Evolutionary conservation across 1,140 invertebrate genomes (phyloP), one percentile per base, ranked within the genome.

Genomic region (Rhopalosiphum padi): DNA sequence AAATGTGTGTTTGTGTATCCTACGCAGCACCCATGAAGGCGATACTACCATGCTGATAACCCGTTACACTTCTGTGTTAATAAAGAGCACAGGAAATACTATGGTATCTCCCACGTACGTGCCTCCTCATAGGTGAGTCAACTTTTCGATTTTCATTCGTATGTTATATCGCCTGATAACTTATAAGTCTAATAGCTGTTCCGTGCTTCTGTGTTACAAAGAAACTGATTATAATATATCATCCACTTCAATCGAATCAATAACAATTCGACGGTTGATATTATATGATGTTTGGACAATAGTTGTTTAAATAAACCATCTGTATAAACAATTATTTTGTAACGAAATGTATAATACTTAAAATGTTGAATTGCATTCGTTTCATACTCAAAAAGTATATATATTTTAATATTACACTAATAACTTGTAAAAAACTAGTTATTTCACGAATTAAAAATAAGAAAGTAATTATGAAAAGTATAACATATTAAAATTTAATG

Each of bases 91-190:
- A 37, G 91, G 35, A 55, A 93, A 41, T 53, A 41, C 91, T 23
- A 93, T 93, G 91, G 91, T 93, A 46, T 93, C 91, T 93, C 91
- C 91, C 48, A 86, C 91, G 35, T 93, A 93, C 77, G 91, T 93
- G 35, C 91, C 91, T 92, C 35, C 91, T 53, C 91, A 53, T n/a
- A 93, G 91, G 91, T 93, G 91, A 93, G 91, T 85, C 91, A 30
- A 53, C 68, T 91, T n/a, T 55, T 90, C 35, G 23, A 60, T 90
- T 68, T 46, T 23, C 43, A 30, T 86, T 41, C 41, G 41, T 30
- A 77, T 77, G 23, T 77, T 77, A 35, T 77, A n/a, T n/a, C 15
- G 60, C 30, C 30, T 77, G 60, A 77, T 77, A 77, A 77, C 60
- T 77, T 77, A n/a, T 77, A 77, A 77, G 30, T n/a, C 60, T 77